A percentile compares a stretch with the other conserved stretches of the same genome.
Conservation (phyloP, 2,888 invertebrate genomes). For the Liposcelis brunnea region DNA sequence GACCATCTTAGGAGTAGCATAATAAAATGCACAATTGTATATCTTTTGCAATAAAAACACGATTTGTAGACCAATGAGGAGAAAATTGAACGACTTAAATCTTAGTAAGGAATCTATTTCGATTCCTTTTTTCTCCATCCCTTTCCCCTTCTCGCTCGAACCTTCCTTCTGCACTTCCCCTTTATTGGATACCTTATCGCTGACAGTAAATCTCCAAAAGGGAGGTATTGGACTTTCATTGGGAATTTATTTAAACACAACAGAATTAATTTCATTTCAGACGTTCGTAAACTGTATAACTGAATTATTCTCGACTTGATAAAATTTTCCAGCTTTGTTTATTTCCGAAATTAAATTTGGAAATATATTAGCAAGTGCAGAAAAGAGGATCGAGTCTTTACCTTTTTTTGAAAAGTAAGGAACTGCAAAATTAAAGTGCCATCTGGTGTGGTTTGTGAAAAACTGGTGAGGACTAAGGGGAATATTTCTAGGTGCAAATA, state of each 20-base stretch:
- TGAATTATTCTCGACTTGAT: too few relatives aligned
- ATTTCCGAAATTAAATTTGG: too few relatives aligned
- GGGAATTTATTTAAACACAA: slow-evolving; percentile 7
- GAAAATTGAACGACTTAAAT: slow-evolving; percentile 9
- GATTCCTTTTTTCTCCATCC: background rate
- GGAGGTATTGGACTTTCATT: slow-evolving; percentile 9
- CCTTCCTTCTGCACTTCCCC: background rate
- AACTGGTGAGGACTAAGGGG: too few relatives aligned
- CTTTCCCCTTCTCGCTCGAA: background rate
- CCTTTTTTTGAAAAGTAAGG: too few relatives aligned
- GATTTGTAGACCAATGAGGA: slow-evolving; percentile 9
- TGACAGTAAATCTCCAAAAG: slow-evolving; percentile 5
- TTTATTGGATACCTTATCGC: slow-evolving; percentile 9
- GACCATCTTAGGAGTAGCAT: too few relatives aligned
- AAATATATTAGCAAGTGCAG: too few relatives aligned
- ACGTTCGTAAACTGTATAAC: too few relatives aligned
- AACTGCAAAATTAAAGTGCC: too few relatives aligned
- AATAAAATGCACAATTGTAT: slow-evolving; percentile 2
- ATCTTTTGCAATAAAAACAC: slow-evolving; percentile 9
- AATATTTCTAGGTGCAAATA: too few relatives aligned
- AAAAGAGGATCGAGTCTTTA: too few relatives aligned
- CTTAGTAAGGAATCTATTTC: slow-evolving; percentile 7
- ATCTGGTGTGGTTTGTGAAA: too few relatives aligned
- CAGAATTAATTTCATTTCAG: slow-evolving; percentile 7
- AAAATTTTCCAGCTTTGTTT: too few relatives aligned